Evolutionary conservation across 2,888 invertebrate genomes (phyloP).

Genomic region (Tethea ocularis): DNA sequence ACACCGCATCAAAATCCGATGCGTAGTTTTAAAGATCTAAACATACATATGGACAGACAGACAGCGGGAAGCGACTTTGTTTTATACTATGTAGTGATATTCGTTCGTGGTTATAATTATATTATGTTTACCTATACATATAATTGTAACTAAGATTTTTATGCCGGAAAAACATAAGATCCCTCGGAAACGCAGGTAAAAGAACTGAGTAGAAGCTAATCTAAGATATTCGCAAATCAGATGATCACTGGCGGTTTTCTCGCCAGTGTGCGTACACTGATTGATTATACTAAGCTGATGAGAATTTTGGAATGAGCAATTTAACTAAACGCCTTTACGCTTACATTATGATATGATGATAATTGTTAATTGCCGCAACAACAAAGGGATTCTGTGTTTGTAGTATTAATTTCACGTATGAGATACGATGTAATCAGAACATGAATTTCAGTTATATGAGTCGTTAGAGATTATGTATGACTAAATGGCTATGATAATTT

Average conservation of each 20-base stretch:
- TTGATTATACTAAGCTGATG: constrained; percentile 52
- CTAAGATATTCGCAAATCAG: not conserved
- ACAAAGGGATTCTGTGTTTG: constrained; percentile 41
- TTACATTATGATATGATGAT: constrained; percentile 33
- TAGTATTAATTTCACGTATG: constrained; percentile 53
- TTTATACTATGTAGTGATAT: constrained; percentile 8
- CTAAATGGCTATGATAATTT: not conserved
- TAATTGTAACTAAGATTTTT: too few relatives aligned
- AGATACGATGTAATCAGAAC: constrained; percentile 41
- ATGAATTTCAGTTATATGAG: constrained; percentile 42
- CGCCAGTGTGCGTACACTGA: constrained; percentile 29
- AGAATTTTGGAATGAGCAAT: constrained; percentile 52
- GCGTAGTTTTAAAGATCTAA: too few relatives aligned
- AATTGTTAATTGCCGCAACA: constrained; percentile 43
- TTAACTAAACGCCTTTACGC: constrained; percentile 39
- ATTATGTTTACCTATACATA: too few relatives aligned
- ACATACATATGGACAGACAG: too few relatives aligned
- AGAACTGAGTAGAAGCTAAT: too few relatives aligned
- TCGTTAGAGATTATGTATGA: constrained; percentile 19
- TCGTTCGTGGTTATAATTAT: too few relatives aligned
- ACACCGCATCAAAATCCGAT: too few relatives aligned
- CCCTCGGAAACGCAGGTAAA: too few relatives aligned
- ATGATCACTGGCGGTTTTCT: constrained; percentile 8
- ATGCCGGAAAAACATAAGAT: too few relatives aligned
- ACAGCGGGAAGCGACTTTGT: constrained; percentile 17